phyloP scores from a whole-genome alignment of 2,113 vertebrate species.

The Ctenodactylus gundi region DNA sequence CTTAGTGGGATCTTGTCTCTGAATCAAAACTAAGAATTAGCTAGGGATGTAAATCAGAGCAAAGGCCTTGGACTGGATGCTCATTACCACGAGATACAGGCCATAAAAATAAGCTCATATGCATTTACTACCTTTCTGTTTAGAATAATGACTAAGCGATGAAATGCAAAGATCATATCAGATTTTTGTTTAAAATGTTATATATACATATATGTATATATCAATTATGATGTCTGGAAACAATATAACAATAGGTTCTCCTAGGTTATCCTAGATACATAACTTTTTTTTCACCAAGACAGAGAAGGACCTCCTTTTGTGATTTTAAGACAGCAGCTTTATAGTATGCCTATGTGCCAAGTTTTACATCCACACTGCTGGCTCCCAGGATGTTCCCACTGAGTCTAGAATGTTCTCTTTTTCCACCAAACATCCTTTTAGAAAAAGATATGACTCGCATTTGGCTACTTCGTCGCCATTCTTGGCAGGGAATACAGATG shows the following conservation, averaged over 20 bases:
- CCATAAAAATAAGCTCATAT: too few species aligned
- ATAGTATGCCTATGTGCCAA: neutral
- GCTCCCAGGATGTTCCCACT: neutral
- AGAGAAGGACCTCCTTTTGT: neutral
- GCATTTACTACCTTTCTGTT: neutral
- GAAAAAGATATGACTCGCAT: neutral
- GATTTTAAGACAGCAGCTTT: neutral
- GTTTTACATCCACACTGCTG: neutral
- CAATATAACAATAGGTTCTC: neutral
- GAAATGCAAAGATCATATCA: neutral
- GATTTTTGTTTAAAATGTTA: neutral
- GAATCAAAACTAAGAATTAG: too few species aligned
- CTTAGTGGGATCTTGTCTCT: too few species aligned
- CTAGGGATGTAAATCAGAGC: too few species aligned
- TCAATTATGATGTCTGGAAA: neutral
- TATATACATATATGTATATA: too few species aligned
- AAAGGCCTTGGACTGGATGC: too few species aligned
- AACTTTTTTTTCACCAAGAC: neutral
- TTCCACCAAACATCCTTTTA: constrained; percentile 11
- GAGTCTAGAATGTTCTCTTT: constrained; percentile 35
- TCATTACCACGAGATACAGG: too few species aligned
- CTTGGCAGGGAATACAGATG: constrained; percentile 1
- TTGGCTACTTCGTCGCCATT: neutral
- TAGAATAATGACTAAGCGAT: neutral
- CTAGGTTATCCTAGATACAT: neutral